Evolutionary conservation across 92 coral and sea anemone species (phyloP), one percentile per base, ranked within the genome.

Genomic region (Epizoanthus rinbou): DNA sequence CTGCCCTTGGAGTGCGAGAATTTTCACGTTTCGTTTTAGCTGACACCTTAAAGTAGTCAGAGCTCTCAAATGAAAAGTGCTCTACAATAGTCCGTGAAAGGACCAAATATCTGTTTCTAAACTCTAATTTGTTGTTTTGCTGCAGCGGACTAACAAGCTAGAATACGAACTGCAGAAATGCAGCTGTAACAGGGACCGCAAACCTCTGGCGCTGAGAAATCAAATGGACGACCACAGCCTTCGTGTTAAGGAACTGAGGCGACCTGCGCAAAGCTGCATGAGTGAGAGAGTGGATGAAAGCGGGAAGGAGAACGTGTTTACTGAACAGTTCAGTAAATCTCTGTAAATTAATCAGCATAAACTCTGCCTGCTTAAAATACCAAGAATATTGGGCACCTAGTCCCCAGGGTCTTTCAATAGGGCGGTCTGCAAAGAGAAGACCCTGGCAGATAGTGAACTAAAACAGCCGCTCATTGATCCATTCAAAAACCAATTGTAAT

Each of bases 221-320:
- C 75, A 86, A 64, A 45, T 59, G 5, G 91, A 80, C 70, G 33
- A 56, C 43, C 41, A 56, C 43, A 19, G 16, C 43, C 35, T 21
- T 0, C 82, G 7, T 19, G 28, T 33, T 21, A 64, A 57, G 5
- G 73, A 15, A 35, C 73, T 39, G 24, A 80, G 35, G 21, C 81
- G 75, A 19, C 7, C 39, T 16, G 70, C 72, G 13, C 75, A 78
- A 33, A 64, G 88, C 13, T 79, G 78, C 6, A 84, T 88, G n/a
- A 78, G 85, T 23, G 91, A 85, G 25, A 79, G 79, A 37, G 60
- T 59, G 5, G 78, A 64, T 18, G 64, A 43, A 24, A 8, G 23
- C 10, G 91, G 65, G 19, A 88, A 88, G 56, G 91, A 88, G 62
- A 88, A 88, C 45, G 62, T 85, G 50, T 80, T 88, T 21, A 73